These are phyloP conservation scores for Silurus aristotelis DNA, from an alignment of 2,797 vertebrate species.

Conservation along the genomic window DNA sequence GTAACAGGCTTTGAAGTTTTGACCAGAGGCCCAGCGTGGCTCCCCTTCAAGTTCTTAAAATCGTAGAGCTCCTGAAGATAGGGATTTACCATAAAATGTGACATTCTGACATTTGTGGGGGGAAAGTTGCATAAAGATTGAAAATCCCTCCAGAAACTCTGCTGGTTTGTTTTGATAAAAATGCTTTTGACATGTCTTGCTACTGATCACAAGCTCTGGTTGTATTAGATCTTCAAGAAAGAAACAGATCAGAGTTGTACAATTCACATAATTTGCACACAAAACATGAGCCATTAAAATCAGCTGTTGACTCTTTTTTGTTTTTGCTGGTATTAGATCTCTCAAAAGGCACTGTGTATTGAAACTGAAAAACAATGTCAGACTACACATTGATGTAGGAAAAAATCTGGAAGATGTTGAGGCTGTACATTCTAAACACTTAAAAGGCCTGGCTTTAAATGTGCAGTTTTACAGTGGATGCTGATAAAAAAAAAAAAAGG, in stretches of 20 bases:
- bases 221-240: conserved; percentile 12
- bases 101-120: neutral
- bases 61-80: conserved; percentile 57
- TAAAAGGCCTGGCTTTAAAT: neutral
- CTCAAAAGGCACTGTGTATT: conserved; percentile 14
- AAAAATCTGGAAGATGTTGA: conserved; percentile 13
- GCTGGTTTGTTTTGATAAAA: neutral
- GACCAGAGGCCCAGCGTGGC: conserved; percentile 36
- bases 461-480: conserved; percentile 9
- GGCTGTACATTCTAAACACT: conserved; percentile 8
- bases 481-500: neutral
- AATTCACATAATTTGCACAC: conserved; percentile 1
- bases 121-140: neutral
- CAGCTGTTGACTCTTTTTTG: neutral
- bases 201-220: neutral
- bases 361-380: conserved; percentile 26
- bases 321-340: neutral
- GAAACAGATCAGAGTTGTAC: conserved; percentile 4
- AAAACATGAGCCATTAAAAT: neutral
- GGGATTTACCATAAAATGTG: conserved; percentile 46
- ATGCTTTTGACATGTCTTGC: neutral
- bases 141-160: conserved; percentile 23
- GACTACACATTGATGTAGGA: neutral
- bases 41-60: conserved; percentile 40
- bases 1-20: conserved; percentile 53